Base-by-base conservation (phyloP, 2,888 invertebrate genomes). In the Euproctis similis region DNA sequence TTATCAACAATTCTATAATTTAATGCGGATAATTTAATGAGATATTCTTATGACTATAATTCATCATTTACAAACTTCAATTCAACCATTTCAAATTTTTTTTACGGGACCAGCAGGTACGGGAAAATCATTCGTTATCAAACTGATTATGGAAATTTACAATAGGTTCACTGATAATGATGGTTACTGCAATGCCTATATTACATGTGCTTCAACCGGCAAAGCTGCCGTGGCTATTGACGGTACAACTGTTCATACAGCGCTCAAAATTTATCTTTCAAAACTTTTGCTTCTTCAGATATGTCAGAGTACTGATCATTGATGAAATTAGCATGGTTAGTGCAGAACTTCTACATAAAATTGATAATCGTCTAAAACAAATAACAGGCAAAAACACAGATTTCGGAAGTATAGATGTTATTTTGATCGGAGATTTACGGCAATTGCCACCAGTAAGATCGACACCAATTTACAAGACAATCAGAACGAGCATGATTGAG, bases 91-190 rank as follows among this genome's bases (percentile, higher is more conserved):
- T 21, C 21, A 21, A 21, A 10, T 21, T 3, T 21, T 21, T 10
- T 21, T 64, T 4, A 64, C 61, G 4, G 58, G 54, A 1, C 58
- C 59, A 23, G 59, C 62, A 34, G 55, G 56, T 28, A 44, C 28
- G n/a, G 57, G 59, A 1, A 59, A 61, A 53, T 51, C 63, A 9
- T 69, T 62, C 29, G 45, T 61, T 7, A 66, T 72, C 9, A 62
- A 63, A 53, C 40, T 60, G 0, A 23, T 75, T 0, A 68, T 67
- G 65, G 71, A 71, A 51, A 72, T 63, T 33, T 68, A 68, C 27
- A 74, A 73, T 32, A 30, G 70, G 17, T 72, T 40, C 34, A 30
- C 59, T 21, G 46, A 31, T 19, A 26, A 27, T 19, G n/a, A 27
- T 19, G 26, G 24, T n/a, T 24, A 13, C 11, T 24, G 18, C 24